These are phyloP conservation scores for Maconellicoccus hirsutus DNA, from an alignment of 1,140 invertebrate genomes.

Conservation along the genomic window DNA sequence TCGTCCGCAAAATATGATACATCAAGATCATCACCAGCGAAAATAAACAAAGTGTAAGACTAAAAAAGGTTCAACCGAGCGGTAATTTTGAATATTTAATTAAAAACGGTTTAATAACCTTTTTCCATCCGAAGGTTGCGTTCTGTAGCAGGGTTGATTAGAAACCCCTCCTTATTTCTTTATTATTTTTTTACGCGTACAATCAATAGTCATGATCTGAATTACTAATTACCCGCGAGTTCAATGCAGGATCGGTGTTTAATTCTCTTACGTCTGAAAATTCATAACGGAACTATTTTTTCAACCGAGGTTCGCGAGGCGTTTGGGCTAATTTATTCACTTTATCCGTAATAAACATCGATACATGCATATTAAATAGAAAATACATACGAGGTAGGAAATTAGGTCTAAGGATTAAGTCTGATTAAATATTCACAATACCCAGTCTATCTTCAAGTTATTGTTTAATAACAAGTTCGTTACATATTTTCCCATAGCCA, in stretches of 20 bases:
- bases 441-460: not conserved
- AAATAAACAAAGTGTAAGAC: constrained; percentile 5
- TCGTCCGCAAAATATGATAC: not conserved
- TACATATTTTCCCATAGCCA: not conserved
- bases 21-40: not conserved
- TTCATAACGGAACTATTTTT: not conserved
- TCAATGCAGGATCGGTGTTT: not conserved
- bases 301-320: not conserved
- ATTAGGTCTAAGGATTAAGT: not conserved
- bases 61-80: constrained; percentile 7
- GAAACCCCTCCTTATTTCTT: not conserved
- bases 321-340: not conserved
- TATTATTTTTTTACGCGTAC: not conserved
- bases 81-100: constrained; percentile 6
- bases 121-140: not conserved
- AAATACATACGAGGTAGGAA: not conserved
- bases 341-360: constrained; percentile 9
- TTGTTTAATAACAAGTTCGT: not conserved
- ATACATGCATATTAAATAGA: constrained; percentile 1
- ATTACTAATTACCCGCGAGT: not conserved
- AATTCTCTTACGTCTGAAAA: not conserved
- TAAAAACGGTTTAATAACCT: constrained; percentile 9
- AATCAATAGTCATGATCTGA: constrained; percentile 9
- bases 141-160: not conserved
- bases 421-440: constrained; percentile 5